Evolutionary conservation across 2,888 invertebrate species (phyloP), one percentile per base, ranked within the genome.

Genomic region (Meiosimyza decipiens): DNA sequence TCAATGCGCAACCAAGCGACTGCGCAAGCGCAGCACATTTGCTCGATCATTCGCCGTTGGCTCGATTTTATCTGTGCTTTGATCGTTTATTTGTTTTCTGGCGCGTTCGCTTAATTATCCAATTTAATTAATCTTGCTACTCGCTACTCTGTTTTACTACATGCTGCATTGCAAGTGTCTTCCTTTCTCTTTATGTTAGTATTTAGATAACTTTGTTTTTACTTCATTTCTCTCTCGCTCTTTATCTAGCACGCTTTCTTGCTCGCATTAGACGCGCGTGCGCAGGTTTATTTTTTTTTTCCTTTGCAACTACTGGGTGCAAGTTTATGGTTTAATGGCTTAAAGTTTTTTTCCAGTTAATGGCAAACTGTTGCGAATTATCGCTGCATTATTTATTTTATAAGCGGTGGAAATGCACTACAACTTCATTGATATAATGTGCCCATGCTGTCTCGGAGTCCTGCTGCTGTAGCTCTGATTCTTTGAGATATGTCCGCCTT

Each of bases 91-190:
- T 70, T 71, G 70, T 71, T 74, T 73, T 71, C 79, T 81, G 82
- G 81, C 82, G 82, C 81, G 80, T 78, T 77, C 79, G 79, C 79
- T 83, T 84, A 83, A 85, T 83, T 84, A 83, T 85, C 82, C 69
- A 77, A 77, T 71, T 79, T 83, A 83, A 85, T 83, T 83, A 85
- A 84, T 85, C 78, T 77, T 63, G 59, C 59, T 67, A 16, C 60
- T 52, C 57, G 59, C 59, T 67, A 16, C 60, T 52, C 51, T 18
- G 22, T 70, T 52, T 70, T 40, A 40, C 22, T 22, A 2, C 22
- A n/a, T n/a, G n/a, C 28, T 3, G 28, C 4, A 40, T 40, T 40
- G 40, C 40, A 40, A 40, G 40, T 40, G 1, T 40, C 40, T 40
- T 40, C 4, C 40, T 40, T 9, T 40, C 40, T 40, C 6, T 7